Evolutionary conservation across 2,888 invertebrate genomes (phyloP).

Genomic region (Torymus tubicola): DNA sequence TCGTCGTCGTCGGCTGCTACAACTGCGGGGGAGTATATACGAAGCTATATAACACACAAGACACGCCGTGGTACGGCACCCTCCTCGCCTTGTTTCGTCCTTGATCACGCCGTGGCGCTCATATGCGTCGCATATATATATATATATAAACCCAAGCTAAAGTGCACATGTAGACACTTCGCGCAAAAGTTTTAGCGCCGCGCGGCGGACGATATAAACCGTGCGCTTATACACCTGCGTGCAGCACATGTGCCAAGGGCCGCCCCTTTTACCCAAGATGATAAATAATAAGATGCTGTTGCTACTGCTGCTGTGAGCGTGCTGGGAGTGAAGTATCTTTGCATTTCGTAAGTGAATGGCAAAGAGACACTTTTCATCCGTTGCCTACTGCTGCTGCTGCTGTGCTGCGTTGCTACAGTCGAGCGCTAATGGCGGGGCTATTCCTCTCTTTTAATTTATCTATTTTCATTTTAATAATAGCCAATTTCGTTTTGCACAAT

Average conservation of each 20-base stretch:
- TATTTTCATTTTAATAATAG: too few species aligned
- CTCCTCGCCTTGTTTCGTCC: slow-evolving; percentile 37
- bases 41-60: slow-evolving; percentile 22
- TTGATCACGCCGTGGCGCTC: slow-evolving; percentile 44
- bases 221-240: slow-evolving; percentile 8
- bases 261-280: slow-evolving; percentile 11
- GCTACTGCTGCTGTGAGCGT: neutral
- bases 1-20: neutral
- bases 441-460: neutral
- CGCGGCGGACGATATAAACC: slow-evolving; percentile 53
- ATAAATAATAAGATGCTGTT: slow-evolving; percentile 54
- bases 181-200: slow-evolving; percentile 52
- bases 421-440: neutral
- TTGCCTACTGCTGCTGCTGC: neutral
- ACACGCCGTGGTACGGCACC: neutral
- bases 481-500: too few species aligned
- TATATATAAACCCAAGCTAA: slow-evolving; percentile 48
- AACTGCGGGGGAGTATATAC: neutral
- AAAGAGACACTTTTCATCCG: slow-evolving; percentile 19
- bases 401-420: neutral
- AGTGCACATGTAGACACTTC: slow-evolving; percentile 54
- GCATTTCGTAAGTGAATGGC: slow-evolving; percentile 20
- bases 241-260: slow-evolving; percentile 24
- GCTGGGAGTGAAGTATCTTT: slow-evolving; percentile 36
- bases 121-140: slow-evolving; percentile 20